Percentiles rank a stretch among this genome's conserved stretches.
phyloP scores from a whole-genome alignment of 2,888 invertebrate genomes.

The Pristionchus fissidentatus region DNA sequence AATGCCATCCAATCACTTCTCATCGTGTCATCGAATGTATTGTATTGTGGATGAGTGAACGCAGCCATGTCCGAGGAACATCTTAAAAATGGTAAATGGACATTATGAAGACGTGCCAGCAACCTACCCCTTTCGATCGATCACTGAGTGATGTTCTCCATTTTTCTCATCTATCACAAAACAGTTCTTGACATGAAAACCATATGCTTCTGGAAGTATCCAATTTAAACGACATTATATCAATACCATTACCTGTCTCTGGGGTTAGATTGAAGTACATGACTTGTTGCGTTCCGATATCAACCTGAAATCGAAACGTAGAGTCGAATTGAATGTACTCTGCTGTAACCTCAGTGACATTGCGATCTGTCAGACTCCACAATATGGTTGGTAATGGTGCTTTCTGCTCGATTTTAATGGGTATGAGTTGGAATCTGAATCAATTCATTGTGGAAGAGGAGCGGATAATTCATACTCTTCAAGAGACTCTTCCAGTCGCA shows the following conservation, averaged over 20 bases:
- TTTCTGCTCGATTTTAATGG: slow-evolving; percentile 39
- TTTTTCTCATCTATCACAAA: slow-evolving; percentile 31
- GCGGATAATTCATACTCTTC: slow-evolving; percentile 2
- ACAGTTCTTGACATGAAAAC: slow-evolving; percentile 26
- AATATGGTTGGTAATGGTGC: slow-evolving; percentile 5
- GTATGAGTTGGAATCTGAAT: slow-evolving; percentile 43
- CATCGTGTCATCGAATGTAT: slow-evolving; percentile 1
- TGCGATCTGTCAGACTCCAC: slow-evolving; percentile 35
- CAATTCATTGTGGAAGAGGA: background rate
- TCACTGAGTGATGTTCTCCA: slow-evolving; percentile 26
- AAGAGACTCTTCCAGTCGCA: slow-evolving; percentile 35
- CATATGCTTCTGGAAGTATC: slow-evolving; percentile 20
- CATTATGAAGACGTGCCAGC: background rate
- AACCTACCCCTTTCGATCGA: slow-evolving; percentile 24
- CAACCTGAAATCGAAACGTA: background rate
- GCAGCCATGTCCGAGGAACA: slow-evolving; percentile 44
- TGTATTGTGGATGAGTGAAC: slow-evolving; percentile 42
- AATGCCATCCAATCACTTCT: slow-evolving; percentile 37
- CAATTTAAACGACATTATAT: background rate
- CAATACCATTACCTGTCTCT: slow-evolving; percentile 1
- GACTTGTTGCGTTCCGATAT: slow-evolving; percentile 23
- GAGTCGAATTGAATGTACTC: background rate
- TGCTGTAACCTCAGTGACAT: background rate
- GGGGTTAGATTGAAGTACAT: slow-evolving; percentile 38
- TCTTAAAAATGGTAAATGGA: background rate